A percentile compares a stretch with the other conserved stretches of the same genome.
phyloP scores from a whole-genome alignment of 2,113 vertebrate genomes.

The Sylvietta virens region DNA sequence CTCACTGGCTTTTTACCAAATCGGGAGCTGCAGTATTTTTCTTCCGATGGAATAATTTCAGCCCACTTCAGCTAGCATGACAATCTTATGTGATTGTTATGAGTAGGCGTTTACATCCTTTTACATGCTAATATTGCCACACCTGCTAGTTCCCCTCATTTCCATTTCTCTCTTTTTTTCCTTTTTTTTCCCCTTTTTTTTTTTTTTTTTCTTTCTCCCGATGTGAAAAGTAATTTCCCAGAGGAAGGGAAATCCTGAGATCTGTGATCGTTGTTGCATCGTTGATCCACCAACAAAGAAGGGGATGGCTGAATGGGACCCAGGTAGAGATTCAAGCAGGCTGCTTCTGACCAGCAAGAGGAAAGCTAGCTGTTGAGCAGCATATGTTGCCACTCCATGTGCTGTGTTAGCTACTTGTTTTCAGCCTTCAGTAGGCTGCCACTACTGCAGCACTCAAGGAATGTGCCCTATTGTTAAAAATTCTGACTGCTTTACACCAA shows the following conservation, averaged over 20 bases:
- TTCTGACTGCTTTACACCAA: constrained; percentile 84
- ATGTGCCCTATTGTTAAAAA: constrained; percentile 89
- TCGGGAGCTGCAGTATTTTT: constrained; percentile 76
- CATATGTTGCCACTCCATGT: constrained; percentile 69
- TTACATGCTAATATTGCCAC: constrained; percentile 77
- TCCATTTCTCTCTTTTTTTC: constrained; percentile 22
- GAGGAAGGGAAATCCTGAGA: constrained; percentile 55
- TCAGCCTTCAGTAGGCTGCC: constrained; percentile 69
- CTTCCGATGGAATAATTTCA: constrained; percentile 74
- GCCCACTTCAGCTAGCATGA: constrained; percentile 74
- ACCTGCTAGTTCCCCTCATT: constrained; percentile 72
- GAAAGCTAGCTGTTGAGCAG: constrained; percentile 62
- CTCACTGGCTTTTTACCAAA: constrained; percentile 78
- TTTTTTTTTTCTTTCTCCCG: accelerated
- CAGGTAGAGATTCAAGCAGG: constrained; percentile 64
- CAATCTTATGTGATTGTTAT: constrained; percentile 75
- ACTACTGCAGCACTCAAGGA: constrained; percentile 77
- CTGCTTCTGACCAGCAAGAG: constrained; percentile 57
- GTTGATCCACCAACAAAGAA: constrained; percentile 62
- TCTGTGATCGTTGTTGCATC: constrained; percentile 46
- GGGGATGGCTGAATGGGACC: constrained; percentile 68
- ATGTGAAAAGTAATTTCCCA: constrained; percentile 57
- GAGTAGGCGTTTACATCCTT: constrained; percentile 78
- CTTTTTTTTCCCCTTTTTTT: accelerated
- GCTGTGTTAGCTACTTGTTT: constrained; percentile 62